Evolutionary conservation across 2,888 invertebrate species (phyloP), one percentile per base, ranked within the genome.

Genomic region (Alcis repandata): DNA sequence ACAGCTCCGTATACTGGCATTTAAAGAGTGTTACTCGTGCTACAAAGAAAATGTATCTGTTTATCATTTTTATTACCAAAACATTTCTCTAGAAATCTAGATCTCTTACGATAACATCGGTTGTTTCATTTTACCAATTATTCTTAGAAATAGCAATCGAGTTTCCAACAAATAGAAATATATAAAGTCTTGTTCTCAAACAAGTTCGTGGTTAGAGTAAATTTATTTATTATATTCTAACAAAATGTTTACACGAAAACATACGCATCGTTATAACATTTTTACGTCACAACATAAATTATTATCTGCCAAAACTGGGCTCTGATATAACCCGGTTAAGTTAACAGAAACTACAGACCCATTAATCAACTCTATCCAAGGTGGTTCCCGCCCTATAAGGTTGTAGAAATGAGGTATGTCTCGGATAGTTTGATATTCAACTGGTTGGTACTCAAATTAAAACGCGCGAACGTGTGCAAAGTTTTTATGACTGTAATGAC

Each of bases 321-420:
- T 11, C 52, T 58, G 56, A 63, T 49, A 64, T 59, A 59, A 57
- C 65, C 51, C 32, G 13, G 59, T 59, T 59, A 49, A 59, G 60
- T 60, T 76, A 78, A 75, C 75, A 77, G 79, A 81, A 79, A 83
- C 83, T 84, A 81, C 79, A 69, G 74, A 72, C 71, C 73, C 86
- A 87, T 87, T 86, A 86, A 87, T 87, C 86, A 87, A 82, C 72
- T 73, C 73, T 71, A 77, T 77, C 79, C 80, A 76, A 80, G 79
- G 77, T 74, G 82, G 86, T 86, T n/a, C 87, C 72, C 65, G 72
- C 76, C 84, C 87, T 85, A 87, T 86, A 87, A 84, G 79, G 84
- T 74, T 81, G 79, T 84, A 79, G 60, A 22, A 36, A 53, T 59
- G 43, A 11, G 52, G 13, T 33, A 11, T 6, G 2, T 3, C 22